Percentiles rank a stretch among this genome's conserved stretches.
Evolutionary conservation across 2,888 invertebrate genomes (phyloP).

Genomic region (Eledone cirrhosa): DNA sequence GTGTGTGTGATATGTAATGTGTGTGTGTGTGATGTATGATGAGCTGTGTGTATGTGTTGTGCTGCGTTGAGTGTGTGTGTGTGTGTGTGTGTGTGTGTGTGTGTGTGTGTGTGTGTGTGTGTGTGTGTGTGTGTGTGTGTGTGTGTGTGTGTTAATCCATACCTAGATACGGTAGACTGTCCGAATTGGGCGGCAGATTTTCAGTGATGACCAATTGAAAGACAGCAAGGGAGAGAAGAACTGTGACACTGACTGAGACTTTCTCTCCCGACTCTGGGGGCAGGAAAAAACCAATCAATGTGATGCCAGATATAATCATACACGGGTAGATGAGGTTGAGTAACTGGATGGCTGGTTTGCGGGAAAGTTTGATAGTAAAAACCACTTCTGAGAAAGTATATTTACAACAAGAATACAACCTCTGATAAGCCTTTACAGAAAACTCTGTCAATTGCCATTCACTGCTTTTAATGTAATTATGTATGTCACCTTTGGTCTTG

Average conservation of each 20-base stretch:
- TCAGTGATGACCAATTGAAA: constrained; percentile 61
- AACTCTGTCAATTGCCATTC: constrained; percentile 48
- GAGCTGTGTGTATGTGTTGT: no score
- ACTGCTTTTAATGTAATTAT: constrained; percentile 45
- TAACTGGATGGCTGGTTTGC: constrained; percentile 53
- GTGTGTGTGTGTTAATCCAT: constrained; percentile 25
- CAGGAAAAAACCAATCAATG: constrained; percentile 47
- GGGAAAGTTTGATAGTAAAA: constrained; percentile 42
- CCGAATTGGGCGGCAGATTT: constrained; percentile 60
- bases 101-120: no score
- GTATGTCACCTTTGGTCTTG: constrained; percentile 37
- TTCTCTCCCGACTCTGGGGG: constrained; percentile 59
- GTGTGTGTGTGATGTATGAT: no score
- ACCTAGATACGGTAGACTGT: constrained; percentile 61
- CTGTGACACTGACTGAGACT: constrained; percentile 59
- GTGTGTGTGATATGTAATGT: no score
- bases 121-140: no score
- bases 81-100: no score
- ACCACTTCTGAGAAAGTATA: constrained; percentile 56
- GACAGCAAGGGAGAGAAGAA: constrained; percentile 60
- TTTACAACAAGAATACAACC: constrained; percentile 44
- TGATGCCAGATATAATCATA: constrained; percentile 45
- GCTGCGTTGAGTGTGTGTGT: no score
- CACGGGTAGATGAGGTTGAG: constrained; percentile 56
- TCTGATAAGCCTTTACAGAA: constrained; percentile 39